phyloP scores from a whole-genome alignment of 2,113 vertebrate species.

The Felis chaus region DNA sequence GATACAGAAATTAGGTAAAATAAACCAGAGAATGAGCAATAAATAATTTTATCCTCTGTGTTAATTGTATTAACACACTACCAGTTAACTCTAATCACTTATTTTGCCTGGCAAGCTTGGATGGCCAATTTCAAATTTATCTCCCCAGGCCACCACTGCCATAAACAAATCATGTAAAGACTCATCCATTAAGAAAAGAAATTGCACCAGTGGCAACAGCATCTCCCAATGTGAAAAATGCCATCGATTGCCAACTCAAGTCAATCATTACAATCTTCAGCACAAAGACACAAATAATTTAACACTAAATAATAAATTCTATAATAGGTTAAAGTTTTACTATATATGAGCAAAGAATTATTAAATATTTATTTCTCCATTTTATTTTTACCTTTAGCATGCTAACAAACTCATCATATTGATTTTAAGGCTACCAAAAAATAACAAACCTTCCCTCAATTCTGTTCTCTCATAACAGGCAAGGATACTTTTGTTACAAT shows the following conservation, averaged over 20 bases:
- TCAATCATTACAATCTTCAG: neutral
- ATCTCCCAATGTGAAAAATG: neutral
- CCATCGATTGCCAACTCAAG: neutral
- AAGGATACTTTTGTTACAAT: neutral
- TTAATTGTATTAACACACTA: neutral
- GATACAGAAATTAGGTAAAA: constrained; percentile 27
- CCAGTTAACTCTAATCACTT: constrained; percentile 20
- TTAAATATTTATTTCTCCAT: neutral
- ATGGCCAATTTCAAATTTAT: neutral
- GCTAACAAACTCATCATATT: neutral
- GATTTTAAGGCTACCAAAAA: neutral
- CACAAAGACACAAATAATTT: neutral
- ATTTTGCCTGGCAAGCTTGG: neutral
- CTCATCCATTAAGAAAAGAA: neutral
- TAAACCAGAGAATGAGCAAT: neutral
- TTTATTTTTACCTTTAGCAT: neutral
- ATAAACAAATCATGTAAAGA: neutral
- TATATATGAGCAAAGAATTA: neutral
- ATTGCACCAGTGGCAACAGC: neutral
- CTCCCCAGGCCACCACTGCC: neutral
- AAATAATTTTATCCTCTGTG: neutral
- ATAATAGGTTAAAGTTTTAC: neutral
- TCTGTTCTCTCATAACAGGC: neutral
- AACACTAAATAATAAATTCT: neutral
- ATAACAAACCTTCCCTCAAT: neutral